Evolutionary conservation across 2,888 invertebrate species (phyloP).

Genomic region (Noctua janthina): DNA sequence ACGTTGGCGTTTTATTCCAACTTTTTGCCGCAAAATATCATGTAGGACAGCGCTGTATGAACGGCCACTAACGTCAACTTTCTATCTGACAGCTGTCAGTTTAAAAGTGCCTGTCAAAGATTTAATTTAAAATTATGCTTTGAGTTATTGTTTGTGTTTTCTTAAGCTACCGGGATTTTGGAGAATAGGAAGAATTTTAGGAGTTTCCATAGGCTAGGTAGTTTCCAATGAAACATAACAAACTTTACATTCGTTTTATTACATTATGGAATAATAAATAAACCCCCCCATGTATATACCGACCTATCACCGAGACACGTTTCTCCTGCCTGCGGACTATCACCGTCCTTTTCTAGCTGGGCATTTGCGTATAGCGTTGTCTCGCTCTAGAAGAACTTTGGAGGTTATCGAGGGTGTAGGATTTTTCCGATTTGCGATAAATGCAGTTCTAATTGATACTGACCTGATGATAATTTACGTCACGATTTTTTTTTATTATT

Average conservation of each 20-base stretch:
- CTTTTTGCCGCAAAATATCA: background rate
- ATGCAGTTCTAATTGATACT: constrained; percentile 22
- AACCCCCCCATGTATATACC: constrained; percentile 84
- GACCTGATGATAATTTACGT: constrained; percentile 12
- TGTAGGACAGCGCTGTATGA: background rate
- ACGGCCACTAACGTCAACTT: background rate
- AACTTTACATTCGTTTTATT: constrained; percentile 89
- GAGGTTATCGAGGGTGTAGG: constrained; percentile 13
- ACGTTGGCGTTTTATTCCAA: background rate
- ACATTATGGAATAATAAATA: constrained; percentile 89
- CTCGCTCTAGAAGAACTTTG: constrained; percentile 47
- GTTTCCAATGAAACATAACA: constrained; percentile 78
- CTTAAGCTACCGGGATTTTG: background rate
- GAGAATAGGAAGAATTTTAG: constrained; percentile 35
- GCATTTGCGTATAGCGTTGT: constrained; percentile 62
- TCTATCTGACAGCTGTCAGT: background rate
- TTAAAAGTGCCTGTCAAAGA: background rate
- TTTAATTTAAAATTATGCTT: background rate
- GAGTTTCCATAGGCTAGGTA: constrained; percentile 34
- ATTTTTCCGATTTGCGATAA: constrained; percentile 5
- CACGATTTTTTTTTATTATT: constrained; percentile 15
- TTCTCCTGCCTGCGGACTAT: constrained; percentile 80
- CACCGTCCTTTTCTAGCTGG: constrained; percentile 78
- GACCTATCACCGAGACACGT: constrained; percentile 86
- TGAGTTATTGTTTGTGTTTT: background rate